phyloP scores from a whole-genome alignment of 2,797 vertebrate genomes.

The Diglossa cyanea region DNA sequence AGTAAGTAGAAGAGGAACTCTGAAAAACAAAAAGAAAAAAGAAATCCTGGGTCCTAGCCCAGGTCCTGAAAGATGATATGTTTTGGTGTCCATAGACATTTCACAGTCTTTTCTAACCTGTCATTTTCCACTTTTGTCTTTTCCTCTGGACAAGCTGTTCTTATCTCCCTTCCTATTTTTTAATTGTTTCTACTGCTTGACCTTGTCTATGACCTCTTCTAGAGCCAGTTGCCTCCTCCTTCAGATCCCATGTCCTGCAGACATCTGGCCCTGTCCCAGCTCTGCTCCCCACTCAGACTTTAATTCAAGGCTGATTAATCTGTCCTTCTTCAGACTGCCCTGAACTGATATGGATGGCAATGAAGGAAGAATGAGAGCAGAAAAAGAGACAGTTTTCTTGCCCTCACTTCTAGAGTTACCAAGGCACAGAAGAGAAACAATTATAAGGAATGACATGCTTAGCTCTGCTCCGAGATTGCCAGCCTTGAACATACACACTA shows the following conservation, averaged over 20 bases:
- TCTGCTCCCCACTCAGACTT: not conserved
- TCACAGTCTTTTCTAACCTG: not conserved
- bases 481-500: not conserved
- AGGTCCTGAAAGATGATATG: not conserved
- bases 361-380: not conserved
- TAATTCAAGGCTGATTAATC: not conserved
- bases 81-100: not conserved
- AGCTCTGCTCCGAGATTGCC: not conserved
- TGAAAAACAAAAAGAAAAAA: not conserved
- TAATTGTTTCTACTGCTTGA: not conserved
- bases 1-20: not conserved
- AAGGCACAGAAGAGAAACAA: not conserved
- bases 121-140: not conserved
- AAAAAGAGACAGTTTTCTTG: not conserved
- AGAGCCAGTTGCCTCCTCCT: not conserved
- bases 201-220: not conserved
- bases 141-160: not conserved
- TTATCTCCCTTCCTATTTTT: not conserved
- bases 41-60: not conserved
- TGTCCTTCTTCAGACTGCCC: not conserved
- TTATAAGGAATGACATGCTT: not conserved
- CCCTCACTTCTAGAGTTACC: not conserved
- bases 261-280: not conserved
- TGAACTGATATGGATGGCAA: not conserved
- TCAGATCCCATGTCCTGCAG: not conserved